phyloP scores from a whole-genome alignment of 1,140 invertebrate genomes.

The Pararge aegeria region DNA sequence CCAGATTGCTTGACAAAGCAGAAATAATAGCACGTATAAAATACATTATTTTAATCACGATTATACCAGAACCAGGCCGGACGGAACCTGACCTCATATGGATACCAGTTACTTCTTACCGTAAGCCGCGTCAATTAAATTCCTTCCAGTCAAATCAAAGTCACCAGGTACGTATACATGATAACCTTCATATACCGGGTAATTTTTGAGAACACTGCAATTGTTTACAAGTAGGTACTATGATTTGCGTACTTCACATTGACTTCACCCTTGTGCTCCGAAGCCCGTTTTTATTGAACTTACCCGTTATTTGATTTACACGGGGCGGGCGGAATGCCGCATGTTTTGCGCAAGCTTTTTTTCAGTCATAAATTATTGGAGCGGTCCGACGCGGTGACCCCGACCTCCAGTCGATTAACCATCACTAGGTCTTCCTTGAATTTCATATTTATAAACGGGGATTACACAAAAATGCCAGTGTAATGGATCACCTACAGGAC shows the following conservation, averaged over 20 bases:
- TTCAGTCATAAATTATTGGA: slow-evolving; percentile 59
- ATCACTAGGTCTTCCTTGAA: slow-evolving; percentile 76
- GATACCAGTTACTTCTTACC: too few species aligned
- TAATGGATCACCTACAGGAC: slow-evolving; percentile 78
- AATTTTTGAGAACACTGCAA: too few species aligned
- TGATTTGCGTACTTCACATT: slow-evolving; percentile 46
- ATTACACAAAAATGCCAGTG: slow-evolving; percentile 78
- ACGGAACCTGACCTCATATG: too few species aligned
- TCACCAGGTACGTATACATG: too few species aligned
- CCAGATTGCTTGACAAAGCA: too few species aligned
- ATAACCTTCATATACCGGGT: too few species aligned
- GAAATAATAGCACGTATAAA: too few species aligned
- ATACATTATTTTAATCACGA: too few species aligned
- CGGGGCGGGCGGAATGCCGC: slow-evolving; percentile 20
- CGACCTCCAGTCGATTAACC: slow-evolving; percentile 77
- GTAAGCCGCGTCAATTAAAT: too few species aligned
- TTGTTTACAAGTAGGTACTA: slow-evolving; percentile 30
- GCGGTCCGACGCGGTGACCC: slow-evolving; percentile 57
- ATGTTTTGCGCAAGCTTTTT: slow-evolving; percentile 30
- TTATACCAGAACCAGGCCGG: too few species aligned
- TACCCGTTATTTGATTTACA: slow-evolving; percentile 32
- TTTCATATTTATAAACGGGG: slow-evolving; percentile 79
- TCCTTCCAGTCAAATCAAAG: too few species aligned
- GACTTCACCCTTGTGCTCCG: slow-evolving; percentile 25
- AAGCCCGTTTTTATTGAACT: slow-evolving; percentile 30